Base-by-base conservation (phyloP, 2,113 vertebrate genomes). In the Pluvialis apricaria region DNA sequence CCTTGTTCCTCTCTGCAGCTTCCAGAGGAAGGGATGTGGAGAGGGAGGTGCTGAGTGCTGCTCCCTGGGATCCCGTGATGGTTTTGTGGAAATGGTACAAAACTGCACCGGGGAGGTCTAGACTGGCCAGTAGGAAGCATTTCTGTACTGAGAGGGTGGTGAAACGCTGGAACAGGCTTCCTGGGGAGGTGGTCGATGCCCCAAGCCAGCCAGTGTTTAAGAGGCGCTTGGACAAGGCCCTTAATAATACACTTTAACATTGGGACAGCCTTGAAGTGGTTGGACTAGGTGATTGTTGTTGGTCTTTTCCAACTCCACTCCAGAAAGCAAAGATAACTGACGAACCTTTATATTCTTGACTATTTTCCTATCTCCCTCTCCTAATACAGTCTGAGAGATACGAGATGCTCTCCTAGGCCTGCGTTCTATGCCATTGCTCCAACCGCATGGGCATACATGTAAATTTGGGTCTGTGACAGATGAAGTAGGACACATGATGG, bases 381-480 rank as follows among this genome's bases (percentile, higher is more conserved):
- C 20, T 4, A 1, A 0, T 20, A 6, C 52, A 15, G 21, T 31
- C 19, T 44, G 8, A 15, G 40, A 28, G 15, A 32, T 4, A 6
- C 0, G 11, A 77, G 68, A 0, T 44, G 28, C 16, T 40, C 18
- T 38, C 31, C 68, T 14, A 6, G 8, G 52, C n/a, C 47, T 5
- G 19, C 21, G 15, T 29, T 42, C 45, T 29, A 31, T 5, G 31
- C 32, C 12, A 9, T 0, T n/a, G 52, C 40, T 55, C 32, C 36
- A 9, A 2, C 11, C 29, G 32, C 17, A 13, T 6, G 18, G 36
- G 32, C 29, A 6, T 7, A 0, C 19, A 16, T 6, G 36, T 25
- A 7, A 31, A 7, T 3, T 3, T 25, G 21, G 3, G 13, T 15
- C 22, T 42, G 0, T 11, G 31, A 5, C 64, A 40, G 31, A 11